Evolutionary conservation across 2,888 invertebrate species (phyloP), one percentile per base, ranked within the genome.

Genomic region (Drosophila meridiana): DNA sequence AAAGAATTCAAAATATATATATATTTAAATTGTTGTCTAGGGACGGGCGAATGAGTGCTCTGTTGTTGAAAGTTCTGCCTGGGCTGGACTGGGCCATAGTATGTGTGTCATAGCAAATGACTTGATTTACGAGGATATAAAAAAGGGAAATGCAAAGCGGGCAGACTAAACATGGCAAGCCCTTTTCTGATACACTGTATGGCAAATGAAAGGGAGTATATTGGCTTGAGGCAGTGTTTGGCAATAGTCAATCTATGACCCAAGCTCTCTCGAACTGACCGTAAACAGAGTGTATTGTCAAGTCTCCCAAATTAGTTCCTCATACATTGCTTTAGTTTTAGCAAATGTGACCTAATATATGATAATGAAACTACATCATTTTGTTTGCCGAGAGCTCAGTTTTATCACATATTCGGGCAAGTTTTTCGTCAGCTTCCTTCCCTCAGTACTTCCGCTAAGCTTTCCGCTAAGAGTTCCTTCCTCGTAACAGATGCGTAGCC

Each of bases 291-390:
- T 32, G 56, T 32, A 42, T 57, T 7, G 7, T 7, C 2, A 3
- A 28, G 40, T 30, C 40, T 9, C 5, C 6, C 11, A 11, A 0
- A 0, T 3, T 42, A 5, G 4, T 6, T 28, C 3, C 28, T 20
- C 34, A 28, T 34, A 58, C 45, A 57, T 62, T 76, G 30, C 20
- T 56, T 59, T 62, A 83, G 78, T 79, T 76, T 76, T 80, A 86
- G 73, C 89, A 90, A 79, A 89, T 79, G 72, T 73, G 83, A 80
- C 78, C 80, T 80, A 88, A 85, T 88, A 86, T 77, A 80, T 34
- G 72, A 75, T 80, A 86, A 81, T 83, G 68, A 79, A 81, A 81
- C 76, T 76, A 73, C 55, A 70, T 72, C 78, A 63, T 52, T 63
- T 64, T 72, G 69, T 73, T 70, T 70, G 57, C 58, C 69, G 62